Percentiles rank a stretch among this genome's conserved stretches.
These are phyloP conservation scores for Chesias legatella DNA, from an alignment of 2,888 invertebrate species.

Conservation along the genomic window DNA sequence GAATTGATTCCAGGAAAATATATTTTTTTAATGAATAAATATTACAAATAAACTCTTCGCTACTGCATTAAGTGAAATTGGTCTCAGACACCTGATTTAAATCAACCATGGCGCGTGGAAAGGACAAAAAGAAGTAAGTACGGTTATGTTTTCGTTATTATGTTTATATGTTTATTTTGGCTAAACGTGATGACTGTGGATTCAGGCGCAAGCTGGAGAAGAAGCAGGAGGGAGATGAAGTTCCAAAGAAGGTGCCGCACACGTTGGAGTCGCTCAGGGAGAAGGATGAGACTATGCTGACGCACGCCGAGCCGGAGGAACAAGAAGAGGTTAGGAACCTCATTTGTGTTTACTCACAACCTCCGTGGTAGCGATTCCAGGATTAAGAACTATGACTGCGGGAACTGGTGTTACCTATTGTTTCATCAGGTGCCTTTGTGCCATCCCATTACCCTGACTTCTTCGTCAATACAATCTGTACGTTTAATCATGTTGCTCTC, in stretches of 20 bases:
- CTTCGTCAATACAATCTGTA: too few relatives aligned
- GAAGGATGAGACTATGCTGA: slow-evolving; percentile 93
- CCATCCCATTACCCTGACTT: too few relatives aligned
- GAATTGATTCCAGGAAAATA: not conserved
- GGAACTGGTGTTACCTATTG: too few relatives aligned
- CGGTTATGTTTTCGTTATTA: slow-evolving; percentile 34
- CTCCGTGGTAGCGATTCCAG: too few relatives aligned
- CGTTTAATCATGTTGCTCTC: too few relatives aligned
- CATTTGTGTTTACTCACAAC: not conserved
- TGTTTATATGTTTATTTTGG: slow-evolving; percentile 18
- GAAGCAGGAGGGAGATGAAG: slow-evolving; percentile 73
- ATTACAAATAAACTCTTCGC: not conserved
- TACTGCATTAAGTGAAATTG: not conserved
- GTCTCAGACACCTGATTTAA: slow-evolving; percentile 1
- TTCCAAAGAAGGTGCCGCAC: slow-evolving; percentile 83
- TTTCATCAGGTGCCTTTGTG: too few relatives aligned
- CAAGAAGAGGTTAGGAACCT: slow-evolving; percentile 82
- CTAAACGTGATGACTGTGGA: slow-evolving; percentile 18
- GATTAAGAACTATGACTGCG: too few relatives aligned
- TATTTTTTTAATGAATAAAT: not conserved
- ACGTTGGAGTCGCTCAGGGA: slow-evolving; percentile 96
- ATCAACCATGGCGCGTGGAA: slow-evolving; percentile 62
- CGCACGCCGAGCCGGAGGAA: slow-evolving; percentile 87
- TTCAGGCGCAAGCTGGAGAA: slow-evolving; percentile 71
- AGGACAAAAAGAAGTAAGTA: slow-evolving; percentile 75